Conservation (phyloP, 2,113 vertebrate genomes). For the Protomyctophum bolini region DNA sequence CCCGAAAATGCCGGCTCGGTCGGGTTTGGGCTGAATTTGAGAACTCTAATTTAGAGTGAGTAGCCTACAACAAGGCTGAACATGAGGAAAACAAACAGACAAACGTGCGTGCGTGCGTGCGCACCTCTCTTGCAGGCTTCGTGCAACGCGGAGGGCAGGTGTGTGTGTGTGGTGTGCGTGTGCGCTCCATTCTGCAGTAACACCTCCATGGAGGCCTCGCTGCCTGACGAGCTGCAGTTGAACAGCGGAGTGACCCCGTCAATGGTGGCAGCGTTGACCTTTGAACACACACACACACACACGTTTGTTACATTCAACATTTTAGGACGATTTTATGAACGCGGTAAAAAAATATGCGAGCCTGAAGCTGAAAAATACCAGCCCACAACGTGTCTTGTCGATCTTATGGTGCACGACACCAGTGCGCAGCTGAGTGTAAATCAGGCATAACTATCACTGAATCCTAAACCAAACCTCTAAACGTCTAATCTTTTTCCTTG, state of each 20-base stretch:
- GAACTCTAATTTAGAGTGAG: not conserved
- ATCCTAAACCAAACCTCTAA: too few relatives aligned
- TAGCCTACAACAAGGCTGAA: not conserved
- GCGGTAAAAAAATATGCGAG: too few relatives aligned
- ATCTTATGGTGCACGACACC: not conserved
- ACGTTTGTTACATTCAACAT: too few relatives aligned
- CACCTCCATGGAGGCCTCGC: conserved; percentile 84
- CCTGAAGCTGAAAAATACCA: too few relatives aligned
- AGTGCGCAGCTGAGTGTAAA: not conserved
- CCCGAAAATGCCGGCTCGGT: not conserved
- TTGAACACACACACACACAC: not conserved
- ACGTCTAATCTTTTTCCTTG: too few relatives aligned
- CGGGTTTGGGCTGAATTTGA: not conserved
- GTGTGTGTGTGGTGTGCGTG: conserved; percentile 81
- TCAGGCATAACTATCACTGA: not conserved
- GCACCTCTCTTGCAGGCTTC: conserved; percentile 93
- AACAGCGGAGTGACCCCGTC: conserved; percentile 92
- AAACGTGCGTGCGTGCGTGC: not conserved
- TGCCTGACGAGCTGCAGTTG: conserved; percentile 89
- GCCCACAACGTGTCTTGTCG: too few relatives aligned
- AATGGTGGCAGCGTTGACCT: conserved; percentile 94
- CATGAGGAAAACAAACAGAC: not conserved
- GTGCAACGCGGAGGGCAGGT: conserved; percentile 88
- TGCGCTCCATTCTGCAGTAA: conserved; percentile 90
- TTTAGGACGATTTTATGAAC: too few relatives aligned